Percentiles rank a stretch among this genome's conserved stretches.
Evolutionary conservation across 37 sponge, comb jelly and placozoan species (phyloP).

Genomic region (Beroe ovata): DNA sequence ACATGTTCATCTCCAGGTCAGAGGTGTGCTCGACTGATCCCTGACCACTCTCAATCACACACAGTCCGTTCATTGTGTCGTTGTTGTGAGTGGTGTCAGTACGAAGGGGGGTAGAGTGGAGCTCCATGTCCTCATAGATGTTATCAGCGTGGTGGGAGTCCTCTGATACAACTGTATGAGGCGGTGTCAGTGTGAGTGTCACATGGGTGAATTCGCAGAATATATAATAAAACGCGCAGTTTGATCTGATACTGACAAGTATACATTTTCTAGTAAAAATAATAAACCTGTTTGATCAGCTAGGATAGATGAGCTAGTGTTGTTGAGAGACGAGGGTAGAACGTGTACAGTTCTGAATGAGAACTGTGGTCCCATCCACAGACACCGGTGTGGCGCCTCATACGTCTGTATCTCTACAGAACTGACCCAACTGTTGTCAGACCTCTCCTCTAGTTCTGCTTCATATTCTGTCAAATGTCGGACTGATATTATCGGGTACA

Average conservation of each 20-base stretch:
- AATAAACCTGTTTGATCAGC: constrained; percentile 68
- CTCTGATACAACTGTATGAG: constrained; percentile 64
- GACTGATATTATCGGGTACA: too few relatives aligned
- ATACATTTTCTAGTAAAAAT: too few relatives aligned
- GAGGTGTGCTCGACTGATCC: constrained; percentile 63
- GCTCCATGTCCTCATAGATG: constrained; percentile 58
- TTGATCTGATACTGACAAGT: too few relatives aligned
- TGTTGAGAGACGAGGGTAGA: constrained; percentile 49
- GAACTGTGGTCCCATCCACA: constrained; percentile 99
- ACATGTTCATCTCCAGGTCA: constrained; percentile 47
- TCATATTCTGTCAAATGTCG: constrained; percentile 27
- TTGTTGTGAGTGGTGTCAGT: constrained; percentile 21
- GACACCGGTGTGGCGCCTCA: constrained; percentile 83
- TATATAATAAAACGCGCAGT: too few relatives aligned
- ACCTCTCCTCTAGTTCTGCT: neutral
- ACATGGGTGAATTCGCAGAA: too few relatives aligned
- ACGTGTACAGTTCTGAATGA: constrained; percentile 75
- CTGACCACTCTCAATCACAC: constrained; percentile 63
- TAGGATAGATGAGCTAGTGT: constrained; percentile 47
- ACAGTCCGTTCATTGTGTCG: constrained; percentile 48
- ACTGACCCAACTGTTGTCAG: constrained; percentile 80
- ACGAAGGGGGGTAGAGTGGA: constrained; percentile 25
- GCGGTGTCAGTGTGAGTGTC: too few relatives aligned
- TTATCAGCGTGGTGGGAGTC: constrained; percentile 61
- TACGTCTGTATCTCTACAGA: constrained; percentile 89